These are phyloP conservation scores for Mugil cephalus DNA, from an alignment of 2,113 vertebrate genomes.

Conservation along the genomic window DNA sequence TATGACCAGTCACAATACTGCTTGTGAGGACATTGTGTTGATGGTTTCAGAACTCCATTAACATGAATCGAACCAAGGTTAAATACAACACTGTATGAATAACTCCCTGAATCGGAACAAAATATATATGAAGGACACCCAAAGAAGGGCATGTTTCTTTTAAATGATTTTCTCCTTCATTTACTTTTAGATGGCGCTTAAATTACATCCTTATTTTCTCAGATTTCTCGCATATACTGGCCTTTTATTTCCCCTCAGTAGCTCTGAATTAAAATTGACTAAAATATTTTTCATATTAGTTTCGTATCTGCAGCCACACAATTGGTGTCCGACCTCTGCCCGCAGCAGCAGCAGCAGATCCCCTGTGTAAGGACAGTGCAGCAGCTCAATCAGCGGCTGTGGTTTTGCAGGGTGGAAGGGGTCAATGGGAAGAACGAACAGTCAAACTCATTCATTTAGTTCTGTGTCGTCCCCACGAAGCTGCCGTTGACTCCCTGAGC, in stretches of 20 bases:
- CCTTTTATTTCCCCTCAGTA: not conserved
- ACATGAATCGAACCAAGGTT: too few relatives aligned
- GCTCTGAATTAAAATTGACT: not conserved
- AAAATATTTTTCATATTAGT: not conserved
- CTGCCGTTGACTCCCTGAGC: constrained; percentile 18
- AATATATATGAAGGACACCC: too few relatives aligned
- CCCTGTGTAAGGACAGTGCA: not conserved
- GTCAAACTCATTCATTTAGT: constrained; percentile 23
- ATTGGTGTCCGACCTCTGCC: not conserved
- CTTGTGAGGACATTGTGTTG: too few relatives aligned
- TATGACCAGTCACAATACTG: too few relatives aligned
- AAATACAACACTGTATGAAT: too few relatives aligned
- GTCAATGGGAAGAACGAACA: constrained; percentile 19
- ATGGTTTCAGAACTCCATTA: too few relatives aligned
- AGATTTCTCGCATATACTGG: not conserved
- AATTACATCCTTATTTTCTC: not conserved
- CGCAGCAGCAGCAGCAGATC: not conserved
- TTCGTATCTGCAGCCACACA: not conserved
- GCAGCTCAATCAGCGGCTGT: not conserved
- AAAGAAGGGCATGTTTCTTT: not conserved
- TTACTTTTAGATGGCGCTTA: not conserved
- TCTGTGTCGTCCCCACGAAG: constrained; percentile 5
- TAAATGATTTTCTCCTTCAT: not conserved
- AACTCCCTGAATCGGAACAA: too few relatives aligned
- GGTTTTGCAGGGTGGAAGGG: not conserved